A percentile compares a stretch with the other conserved stretches of the same genome.
phyloP scores from a whole-genome alignment of 2,888 invertebrate species.

The Thyatira batis region DNA sequence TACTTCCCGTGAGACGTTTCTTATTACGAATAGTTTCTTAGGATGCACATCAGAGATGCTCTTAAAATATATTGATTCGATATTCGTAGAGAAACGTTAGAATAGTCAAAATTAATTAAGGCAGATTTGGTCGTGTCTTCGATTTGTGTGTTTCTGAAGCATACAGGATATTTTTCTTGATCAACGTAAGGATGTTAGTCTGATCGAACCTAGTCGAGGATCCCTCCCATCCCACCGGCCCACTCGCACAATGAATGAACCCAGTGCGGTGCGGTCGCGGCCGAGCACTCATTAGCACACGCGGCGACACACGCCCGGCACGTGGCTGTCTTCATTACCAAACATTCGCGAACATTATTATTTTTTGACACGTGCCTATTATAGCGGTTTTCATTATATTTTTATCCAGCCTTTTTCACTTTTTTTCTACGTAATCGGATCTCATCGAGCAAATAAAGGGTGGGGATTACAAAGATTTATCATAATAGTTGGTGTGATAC shows the following conservation, averaged over 20 bases:
- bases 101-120: no score
- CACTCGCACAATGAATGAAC: slow-evolving; percentile 1
- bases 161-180: no score
- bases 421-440: slow-evolving; percentile 71
- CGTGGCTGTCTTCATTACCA: slow-evolving; percentile 70
- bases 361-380: slow-evolving; percentile 75
- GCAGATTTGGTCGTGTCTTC: no score
- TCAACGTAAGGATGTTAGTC: no score
- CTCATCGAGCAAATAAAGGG: slow-evolving; percentile 21
- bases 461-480: slow-evolving; percentile 43
- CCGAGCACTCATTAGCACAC: slow-evolving; percentile 46
- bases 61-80: no score
- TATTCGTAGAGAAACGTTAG: no score
- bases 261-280: slow-evolving; percentile 17
- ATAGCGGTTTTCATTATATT: slow-evolving; percentile 57
- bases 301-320: slow-evolving; percentile 47
- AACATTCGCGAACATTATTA: slow-evolving; percentile 71
- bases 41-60: no score
- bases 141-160: no score
- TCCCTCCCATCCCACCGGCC: neutral
- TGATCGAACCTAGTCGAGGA: neutral
- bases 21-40: no score
- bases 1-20: neutral
- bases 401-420: slow-evolving; percentile 41
- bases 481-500: slow-evolving; percentile 39